phyloP scores from a whole-genome alignment of 2,797 vertebrate species.

The Myripristis jacobus region DNA sequence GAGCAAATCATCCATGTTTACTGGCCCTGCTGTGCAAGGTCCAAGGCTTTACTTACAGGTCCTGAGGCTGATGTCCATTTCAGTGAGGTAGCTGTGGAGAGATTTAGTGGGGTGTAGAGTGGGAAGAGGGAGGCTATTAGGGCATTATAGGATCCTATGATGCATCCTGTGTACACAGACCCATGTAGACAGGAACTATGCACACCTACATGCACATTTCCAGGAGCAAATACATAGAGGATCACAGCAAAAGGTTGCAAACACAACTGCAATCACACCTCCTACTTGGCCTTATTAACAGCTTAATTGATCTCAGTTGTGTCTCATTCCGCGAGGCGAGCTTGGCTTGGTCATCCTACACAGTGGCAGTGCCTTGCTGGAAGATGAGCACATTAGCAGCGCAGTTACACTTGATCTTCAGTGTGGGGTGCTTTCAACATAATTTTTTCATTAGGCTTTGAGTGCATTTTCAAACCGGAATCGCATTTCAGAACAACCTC shows the following conservation, averaged over 20 bases:
- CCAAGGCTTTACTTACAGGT: constrained; percentile 60
- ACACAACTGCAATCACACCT: constrained; percentile 6
- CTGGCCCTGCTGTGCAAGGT: constrained; percentile 40
- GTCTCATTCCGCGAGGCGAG: too few species aligned
- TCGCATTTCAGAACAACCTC: constrained; percentile 19
- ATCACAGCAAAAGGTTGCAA: too few species aligned
- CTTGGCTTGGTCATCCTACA: constrained; percentile 14
- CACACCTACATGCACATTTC: too few species aligned
- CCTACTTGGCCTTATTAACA: background rate
- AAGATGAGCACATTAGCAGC: constrained; percentile 36
- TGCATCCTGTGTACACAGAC: background rate
- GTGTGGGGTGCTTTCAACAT: constrained; percentile 18
- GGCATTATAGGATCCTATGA: constrained; percentile 31
- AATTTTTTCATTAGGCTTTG: constrained; percentile 7
- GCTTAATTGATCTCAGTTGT: constrained; percentile 16
- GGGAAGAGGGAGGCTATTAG: constrained; percentile 28
- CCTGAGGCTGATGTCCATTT: constrained; percentile 57
- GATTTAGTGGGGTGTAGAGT: constrained; percentile 63
- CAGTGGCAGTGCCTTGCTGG: constrained; percentile 10
- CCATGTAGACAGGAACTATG: too few species aligned
- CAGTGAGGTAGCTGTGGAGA: constrained; percentile 31
- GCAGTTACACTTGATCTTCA: constrained; percentile 29
- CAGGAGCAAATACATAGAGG: too few species aligned
- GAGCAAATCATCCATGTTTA: constrained; percentile 70
- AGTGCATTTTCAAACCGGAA: constrained; percentile 26